Conservation (phyloP, 1,140 invertebrate species). For the Lepidurus couesii region DNA sequence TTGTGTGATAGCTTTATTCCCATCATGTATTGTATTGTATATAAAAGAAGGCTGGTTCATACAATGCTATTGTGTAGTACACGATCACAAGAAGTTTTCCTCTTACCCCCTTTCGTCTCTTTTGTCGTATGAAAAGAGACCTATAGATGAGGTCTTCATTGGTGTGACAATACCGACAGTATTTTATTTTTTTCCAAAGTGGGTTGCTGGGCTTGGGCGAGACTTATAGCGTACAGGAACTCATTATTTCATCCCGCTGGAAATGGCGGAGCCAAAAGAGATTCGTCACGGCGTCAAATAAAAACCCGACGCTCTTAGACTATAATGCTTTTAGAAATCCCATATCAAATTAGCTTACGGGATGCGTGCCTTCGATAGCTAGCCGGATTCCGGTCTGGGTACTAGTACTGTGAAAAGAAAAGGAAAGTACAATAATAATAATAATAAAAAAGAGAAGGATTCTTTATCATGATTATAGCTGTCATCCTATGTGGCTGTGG, state of each 20-base stretch:
- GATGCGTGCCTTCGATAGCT: background rate
- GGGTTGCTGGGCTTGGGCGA: no score
- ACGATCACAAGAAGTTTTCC: background rate
- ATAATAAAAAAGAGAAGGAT: background rate
- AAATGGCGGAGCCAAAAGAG: no score
- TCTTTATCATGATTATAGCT: constrained; percentile 15
- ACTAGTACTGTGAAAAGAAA: background rate
- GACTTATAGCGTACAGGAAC: no score
- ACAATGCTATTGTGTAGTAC: background rate
- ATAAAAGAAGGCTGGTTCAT: background rate
- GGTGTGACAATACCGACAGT: no score
- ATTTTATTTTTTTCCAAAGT: no score
- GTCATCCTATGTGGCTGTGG: background rate
- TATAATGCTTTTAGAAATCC: background rate
- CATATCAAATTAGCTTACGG: background rate
- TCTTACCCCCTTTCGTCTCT: background rate
- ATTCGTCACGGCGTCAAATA: background rate
- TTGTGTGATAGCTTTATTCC: constrained; percentile 19
- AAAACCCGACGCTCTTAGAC: background rate
- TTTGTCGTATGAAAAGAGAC: background rate
- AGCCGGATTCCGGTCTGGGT: background rate
- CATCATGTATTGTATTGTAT: constrained; percentile 7
- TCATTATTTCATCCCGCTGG: no score
- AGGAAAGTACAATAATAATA: background rate
- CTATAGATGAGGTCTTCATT: background rate